Percentiles rank a stretch among this genome's conserved stretches.
phyloP scores from a whole-genome alignment of 2,888 invertebrate genomes.

The Drosophila pegasa region DNA sequence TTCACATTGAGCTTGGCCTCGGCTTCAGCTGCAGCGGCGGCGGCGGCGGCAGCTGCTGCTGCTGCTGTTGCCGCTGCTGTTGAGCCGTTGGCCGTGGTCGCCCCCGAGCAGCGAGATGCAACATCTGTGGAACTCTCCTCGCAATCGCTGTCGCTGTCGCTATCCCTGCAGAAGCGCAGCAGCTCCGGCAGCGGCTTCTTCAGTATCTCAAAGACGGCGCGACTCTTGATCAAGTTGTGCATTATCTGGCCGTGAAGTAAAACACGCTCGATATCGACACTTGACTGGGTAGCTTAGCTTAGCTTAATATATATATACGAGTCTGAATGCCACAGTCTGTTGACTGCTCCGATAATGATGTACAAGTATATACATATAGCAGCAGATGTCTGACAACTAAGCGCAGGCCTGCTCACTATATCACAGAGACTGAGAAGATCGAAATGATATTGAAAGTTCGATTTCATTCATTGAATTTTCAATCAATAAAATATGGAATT shows the following conservation, averaged over 20 bases:
- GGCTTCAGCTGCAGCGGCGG: neutral
- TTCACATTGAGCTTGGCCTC: slow-evolving; percentile 54
- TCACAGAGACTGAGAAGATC: no score
- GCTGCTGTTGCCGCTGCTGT: neutral
- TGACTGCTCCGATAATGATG: slow-evolving; percentile 32
- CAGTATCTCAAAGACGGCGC: slow-evolving; percentile 22
- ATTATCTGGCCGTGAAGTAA: slow-evolving; percentile 20
- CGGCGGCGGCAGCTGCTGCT: neutral
- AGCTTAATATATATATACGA: slow-evolving; percentile 26
- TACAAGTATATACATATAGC: neutral
- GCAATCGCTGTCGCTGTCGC: slow-evolving; percentile 8
- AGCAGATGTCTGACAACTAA: slow-evolving; percentile 16
- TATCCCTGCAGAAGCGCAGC: neutral
- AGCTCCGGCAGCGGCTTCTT: slow-evolving; percentile 30
- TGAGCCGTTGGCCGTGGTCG: neutral
- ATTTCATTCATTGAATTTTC: no score
- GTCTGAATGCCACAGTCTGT: slow-evolving; percentile 23
- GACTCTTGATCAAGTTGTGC: slow-evolving; percentile 44
- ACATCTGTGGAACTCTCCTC: slow-evolving; percentile 12
- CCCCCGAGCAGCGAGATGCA: neutral
- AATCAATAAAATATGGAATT: no score
- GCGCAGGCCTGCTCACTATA: slow-evolving; percentile 20
- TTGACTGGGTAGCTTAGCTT: slow-evolving; percentile 19
- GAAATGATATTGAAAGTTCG: no score
- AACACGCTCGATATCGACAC: slow-evolving; percentile 7